Conservation (phyloP, 1,140 invertebrate genomes). For the Ctenoplectra terminalis region DNA sequence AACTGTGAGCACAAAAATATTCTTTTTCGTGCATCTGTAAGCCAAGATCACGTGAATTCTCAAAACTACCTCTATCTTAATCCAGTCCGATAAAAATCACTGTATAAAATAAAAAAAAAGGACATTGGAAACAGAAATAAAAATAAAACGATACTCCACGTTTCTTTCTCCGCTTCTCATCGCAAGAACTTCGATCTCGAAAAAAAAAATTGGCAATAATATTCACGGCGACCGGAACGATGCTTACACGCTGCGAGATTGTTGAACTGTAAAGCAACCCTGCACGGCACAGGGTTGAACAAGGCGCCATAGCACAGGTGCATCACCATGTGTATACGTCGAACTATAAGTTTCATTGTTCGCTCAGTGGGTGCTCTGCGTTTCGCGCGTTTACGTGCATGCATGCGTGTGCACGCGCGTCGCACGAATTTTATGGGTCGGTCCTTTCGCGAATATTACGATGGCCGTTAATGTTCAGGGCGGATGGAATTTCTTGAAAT, state of each 20-base stretch:
- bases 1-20: too few relatives aligned
- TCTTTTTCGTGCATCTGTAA: too few relatives aligned
- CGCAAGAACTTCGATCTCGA: too few relatives aligned
- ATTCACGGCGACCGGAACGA: too few relatives aligned
- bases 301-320: not conserved
- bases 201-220: slow-evolving; percentile 58
- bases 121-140: too few relatives aligned
- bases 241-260: slow-evolving; percentile 34
- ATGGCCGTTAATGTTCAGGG: slow-evolving; percentile 1
- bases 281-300: not conserved
- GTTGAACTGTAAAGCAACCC: not conserved
- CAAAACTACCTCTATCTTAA: too few relatives aligned
- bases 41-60: too few relatives aligned
- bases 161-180: too few relatives aligned
- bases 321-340: not conserved
- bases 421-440: not conserved
- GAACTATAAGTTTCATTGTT: not conserved
- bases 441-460: slow-evolving; percentile 16
- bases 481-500: slow-evolving; percentile 14
- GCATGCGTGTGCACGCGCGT: not conserved
- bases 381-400: not conserved
- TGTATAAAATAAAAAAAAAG: too few relatives aligned
- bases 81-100: too few relatives aligned
- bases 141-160: too few relatives aligned
- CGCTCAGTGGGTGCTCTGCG: not conserved